These are phyloP conservation scores for Notoglanidium macrostoma DNA, from an alignment of 2,797 vertebrate genomes.

Conservation along the genomic window DNA sequence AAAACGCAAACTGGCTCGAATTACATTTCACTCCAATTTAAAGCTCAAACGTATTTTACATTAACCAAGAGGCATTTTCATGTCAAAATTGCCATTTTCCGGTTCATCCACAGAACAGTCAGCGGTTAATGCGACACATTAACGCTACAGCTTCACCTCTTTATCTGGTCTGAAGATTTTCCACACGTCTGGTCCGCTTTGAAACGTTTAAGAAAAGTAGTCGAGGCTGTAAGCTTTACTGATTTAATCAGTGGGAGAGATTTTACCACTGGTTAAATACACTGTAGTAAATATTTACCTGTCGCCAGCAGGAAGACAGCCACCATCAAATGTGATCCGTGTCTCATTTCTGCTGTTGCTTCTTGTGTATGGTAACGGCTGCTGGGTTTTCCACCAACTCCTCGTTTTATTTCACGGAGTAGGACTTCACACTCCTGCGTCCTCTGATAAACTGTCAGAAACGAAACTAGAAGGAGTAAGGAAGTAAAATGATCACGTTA, in stretches of 20 bases:
- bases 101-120: background rate
- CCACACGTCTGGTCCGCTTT: too few species aligned
- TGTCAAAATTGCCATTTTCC: background rate
- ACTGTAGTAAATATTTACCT: constrained; percentile 31
- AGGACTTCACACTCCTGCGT: background rate
- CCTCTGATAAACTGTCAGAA: constrained; percentile 25
- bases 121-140: too few species aligned
- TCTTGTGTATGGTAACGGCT: background rate
- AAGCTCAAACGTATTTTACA: background rate
- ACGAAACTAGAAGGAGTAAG: constrained; percentile 36
- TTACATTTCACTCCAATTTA: background rate
- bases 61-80: background rate
- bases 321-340: background rate
- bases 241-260: too few species aligned
- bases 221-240: background rate
- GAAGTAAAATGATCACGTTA: constrained; percentile 44
- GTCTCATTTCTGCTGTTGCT: constrained; percentile 25
- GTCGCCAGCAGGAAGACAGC: constrained; percentile 9
- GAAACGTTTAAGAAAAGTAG: background rate
- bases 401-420: background rate
- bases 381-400: background rate
- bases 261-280: background rate
- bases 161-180: too few species aligned
- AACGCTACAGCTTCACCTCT: too few species aligned
- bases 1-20: background rate